A percentile compares a stretch with the other conserved stretches of the same genome.
Conservation (phyloP, 2,113 vertebrate genomes). For the Dryoscopus gambensis region DNA sequence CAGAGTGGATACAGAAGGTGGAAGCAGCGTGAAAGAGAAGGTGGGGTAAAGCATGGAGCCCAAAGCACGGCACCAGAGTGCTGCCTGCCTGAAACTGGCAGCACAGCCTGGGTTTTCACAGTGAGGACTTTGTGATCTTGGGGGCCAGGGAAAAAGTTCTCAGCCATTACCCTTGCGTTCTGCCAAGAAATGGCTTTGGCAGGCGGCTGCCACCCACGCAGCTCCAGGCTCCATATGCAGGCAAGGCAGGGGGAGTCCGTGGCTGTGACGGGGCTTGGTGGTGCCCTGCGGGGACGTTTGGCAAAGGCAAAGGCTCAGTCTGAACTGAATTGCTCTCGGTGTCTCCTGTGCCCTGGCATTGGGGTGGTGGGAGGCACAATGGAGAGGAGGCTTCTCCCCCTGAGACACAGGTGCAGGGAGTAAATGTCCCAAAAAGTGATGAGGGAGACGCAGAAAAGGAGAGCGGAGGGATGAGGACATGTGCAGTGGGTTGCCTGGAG, state of each 20-base stretch:
- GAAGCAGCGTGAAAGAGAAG: neutral
- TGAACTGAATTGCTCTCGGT: neutral
- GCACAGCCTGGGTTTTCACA: neutral
- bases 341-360: neutral
- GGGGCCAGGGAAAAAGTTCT: neutral
- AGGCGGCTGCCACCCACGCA: neutral
- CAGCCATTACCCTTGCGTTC: neutral
- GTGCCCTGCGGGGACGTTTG: neutral
- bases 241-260: neutral
- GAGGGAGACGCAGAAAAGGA: fast-evolving
- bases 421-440: neutral
- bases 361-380: fast-evolving
- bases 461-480: neutral
- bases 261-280: neutral
- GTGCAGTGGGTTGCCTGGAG: fast-evolving
- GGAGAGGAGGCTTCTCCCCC: neutral
- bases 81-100: neutral
- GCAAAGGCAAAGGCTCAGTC: neutral
- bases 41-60: neutral
- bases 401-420: fast-evolving
- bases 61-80: fast-evolving
- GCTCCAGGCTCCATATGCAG: neutral
- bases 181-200: neutral
- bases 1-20: neutral
- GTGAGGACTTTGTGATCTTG: neutral